A percentile compares a stretch with the other conserved stretches of the same genome.
Conservation (phyloP, 23 tunicate genomes). For the Trididemnum clinides region DNA sequence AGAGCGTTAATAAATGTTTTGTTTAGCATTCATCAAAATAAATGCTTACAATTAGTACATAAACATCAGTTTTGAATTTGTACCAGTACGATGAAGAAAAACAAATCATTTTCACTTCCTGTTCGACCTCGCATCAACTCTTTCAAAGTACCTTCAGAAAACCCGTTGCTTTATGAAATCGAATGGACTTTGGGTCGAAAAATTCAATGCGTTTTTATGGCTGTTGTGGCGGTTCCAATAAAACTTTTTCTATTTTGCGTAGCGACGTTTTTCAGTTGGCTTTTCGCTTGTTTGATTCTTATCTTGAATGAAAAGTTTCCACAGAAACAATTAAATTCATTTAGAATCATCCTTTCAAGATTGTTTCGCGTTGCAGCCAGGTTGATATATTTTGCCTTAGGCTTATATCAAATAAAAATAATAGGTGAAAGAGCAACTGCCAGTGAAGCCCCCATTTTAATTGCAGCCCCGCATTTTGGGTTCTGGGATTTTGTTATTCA, state of each 20-base stretch:
- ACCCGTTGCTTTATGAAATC: conserved; percentile 61
- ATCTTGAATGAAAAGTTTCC: conserved; percentile 6
- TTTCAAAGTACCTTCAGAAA: conserved; percentile 35
- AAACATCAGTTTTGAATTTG: no score
- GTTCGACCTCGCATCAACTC: background rate
- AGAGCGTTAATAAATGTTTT: no score
- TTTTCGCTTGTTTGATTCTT: conserved; percentile 23
- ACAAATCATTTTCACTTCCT: background rate
- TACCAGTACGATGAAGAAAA: background rate
- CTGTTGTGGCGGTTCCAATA: conserved; percentile 60
- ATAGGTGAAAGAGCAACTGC: conserved; percentile 54
- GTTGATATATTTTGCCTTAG: conserved; percentile 14
- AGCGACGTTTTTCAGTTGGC: conserved; percentile 21
- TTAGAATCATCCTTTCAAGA: conserved; percentile 13
- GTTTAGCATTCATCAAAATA: no score
- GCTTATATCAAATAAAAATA: conserved; percentile 26
- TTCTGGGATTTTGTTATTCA: conserved; percentile 32
- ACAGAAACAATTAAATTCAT: conserved; percentile 13
- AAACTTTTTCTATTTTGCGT: conserved; percentile 13
- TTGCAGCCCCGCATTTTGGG: conserved; percentile 65
- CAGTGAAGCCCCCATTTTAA: conserved; percentile 47
- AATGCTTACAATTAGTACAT: no score
- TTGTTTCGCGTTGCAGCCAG: conserved; percentile 1
- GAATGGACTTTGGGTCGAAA: conserved; percentile 30
- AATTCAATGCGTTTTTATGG: conserved; percentile 52